phyloP scores from a whole-genome alignment of 2,888 invertebrate genomes.

The Sacculina carcini region DNA sequence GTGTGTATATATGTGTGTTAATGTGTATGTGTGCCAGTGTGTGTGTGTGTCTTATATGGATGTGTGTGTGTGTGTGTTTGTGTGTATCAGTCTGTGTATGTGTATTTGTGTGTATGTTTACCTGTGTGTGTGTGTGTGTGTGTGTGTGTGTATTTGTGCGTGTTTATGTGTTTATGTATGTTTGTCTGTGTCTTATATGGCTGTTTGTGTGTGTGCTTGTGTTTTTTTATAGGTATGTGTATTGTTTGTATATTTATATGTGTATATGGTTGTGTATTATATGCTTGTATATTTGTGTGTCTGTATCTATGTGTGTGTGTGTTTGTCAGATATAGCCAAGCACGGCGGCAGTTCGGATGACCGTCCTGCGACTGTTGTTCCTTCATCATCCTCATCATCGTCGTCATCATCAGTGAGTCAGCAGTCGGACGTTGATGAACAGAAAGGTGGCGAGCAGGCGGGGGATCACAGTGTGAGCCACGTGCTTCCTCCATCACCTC shows the following conservation, averaged over 20 bases:
- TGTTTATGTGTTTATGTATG: constrained; percentile 7
- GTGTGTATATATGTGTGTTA: too few relatives aligned
- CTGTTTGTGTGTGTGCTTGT: constrained; percentile 5
- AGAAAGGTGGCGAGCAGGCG: constrained; percentile 1
- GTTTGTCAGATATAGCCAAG: constrained; percentile 4
- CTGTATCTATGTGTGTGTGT: constrained; percentile 5
- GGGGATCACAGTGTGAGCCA: too few relatives aligned
- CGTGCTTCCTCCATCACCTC: too few relatives aligned
- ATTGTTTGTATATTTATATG: constrained; percentile 7
- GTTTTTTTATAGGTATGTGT: constrained; percentile 7
- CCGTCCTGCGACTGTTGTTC: too few relatives aligned
- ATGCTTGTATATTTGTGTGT: not conserved
- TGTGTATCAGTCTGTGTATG: too few relatives aligned
- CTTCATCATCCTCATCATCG: too few relatives aligned
- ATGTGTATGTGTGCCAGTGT: too few relatives aligned
- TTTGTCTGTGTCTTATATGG: constrained; percentile 4
- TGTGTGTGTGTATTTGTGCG: constrained; percentile 4
- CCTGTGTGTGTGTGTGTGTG: too few relatives aligned
- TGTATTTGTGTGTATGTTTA: too few relatives aligned
- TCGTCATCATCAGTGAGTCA: too few relatives aligned
- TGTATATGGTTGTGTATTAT: constrained; percentile 3
- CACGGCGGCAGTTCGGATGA: constrained; percentile 1
- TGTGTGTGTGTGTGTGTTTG: too few relatives aligned
- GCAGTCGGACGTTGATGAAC: constrained; percentile 1
- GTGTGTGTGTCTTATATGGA: too few relatives aligned